Evolutionary conservation across 2,797 vertebrate species (phyloP).

Genomic region (Acanthurus lineatus): DNA sequence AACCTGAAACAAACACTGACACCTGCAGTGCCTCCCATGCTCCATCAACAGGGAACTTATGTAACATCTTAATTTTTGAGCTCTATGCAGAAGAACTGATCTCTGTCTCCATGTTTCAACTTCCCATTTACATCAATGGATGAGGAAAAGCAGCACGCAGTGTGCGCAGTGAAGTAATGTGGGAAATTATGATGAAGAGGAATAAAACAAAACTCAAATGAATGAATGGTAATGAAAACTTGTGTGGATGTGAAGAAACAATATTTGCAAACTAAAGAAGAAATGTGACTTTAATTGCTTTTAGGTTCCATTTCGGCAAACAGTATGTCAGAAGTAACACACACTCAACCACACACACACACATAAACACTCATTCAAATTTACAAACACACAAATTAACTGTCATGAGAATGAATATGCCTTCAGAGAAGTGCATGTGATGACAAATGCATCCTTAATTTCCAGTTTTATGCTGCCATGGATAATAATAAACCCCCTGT

Average conservation of each 20-base stretch:
- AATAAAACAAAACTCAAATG: not conserved
- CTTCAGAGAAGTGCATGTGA: constrained; percentile 64
- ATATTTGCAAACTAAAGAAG: constrained; percentile 70
- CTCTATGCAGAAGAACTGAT: constrained; percentile 1
- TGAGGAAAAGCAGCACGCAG: constrained; percentile 4
- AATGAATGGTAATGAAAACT: constrained; percentile 24
- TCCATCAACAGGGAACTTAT: constrained; percentile 3
- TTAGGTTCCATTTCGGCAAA: constrained; percentile 68
- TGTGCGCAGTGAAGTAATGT: not conserved
- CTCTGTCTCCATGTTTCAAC: constrained; percentile 9
- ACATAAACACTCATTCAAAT: constrained; percentile 31
- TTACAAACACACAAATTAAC: constrained; percentile 40
- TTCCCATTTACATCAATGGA: constrained; percentile 12
- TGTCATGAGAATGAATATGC: constrained; percentile 69
- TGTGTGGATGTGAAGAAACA: constrained; percentile 43
- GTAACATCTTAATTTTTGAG: constrained; percentile 9
- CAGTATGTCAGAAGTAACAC: constrained; percentile 52
- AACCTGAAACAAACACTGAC: constrained; percentile 1
- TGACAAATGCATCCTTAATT: constrained; percentile 71
- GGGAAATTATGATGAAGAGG: not conserved
- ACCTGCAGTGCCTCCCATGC: not conserved
- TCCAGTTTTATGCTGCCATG: constrained; percentile 71
- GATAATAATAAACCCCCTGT: constrained; percentile 52
- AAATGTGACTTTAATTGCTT: constrained; percentile 81
- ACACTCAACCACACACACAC: constrained; percentile 21